A percentile compares a stretch with the other conserved stretches of the same genome.
phyloP scores from a whole-genome alignment of 2,888 invertebrate species.

The Ophion costatus region DNA sequence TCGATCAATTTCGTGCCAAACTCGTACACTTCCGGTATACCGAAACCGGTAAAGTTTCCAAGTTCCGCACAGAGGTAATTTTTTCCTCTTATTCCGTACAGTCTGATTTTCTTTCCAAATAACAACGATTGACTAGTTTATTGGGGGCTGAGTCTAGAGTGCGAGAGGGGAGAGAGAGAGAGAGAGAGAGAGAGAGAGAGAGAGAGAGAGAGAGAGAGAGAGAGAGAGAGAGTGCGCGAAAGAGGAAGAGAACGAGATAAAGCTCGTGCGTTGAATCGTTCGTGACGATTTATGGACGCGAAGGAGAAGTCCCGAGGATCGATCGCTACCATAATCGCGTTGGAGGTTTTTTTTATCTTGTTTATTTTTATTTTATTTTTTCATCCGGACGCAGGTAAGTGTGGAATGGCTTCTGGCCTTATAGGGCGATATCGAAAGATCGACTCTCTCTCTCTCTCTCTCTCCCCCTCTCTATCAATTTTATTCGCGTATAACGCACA shows the following conservation, averaged over 20 bases:
- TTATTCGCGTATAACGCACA: constrained; percentile 1
- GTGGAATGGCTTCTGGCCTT: constrained; percentile 57
- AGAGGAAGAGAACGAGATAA: constrained; percentile 25
- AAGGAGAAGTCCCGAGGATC: constrained; percentile 57
- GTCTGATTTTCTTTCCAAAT: constrained; percentile 19
- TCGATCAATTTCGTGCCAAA: constrained; percentile 53
- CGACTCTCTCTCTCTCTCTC: constrained; percentile 20
- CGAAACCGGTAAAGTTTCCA: constrained; percentile 60
- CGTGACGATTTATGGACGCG: constrained; percentile 62
- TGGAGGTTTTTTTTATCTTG: constrained; percentile 41
- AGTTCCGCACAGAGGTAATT: constrained; percentile 34
- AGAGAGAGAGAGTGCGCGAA: neutral
- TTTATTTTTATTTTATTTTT: constrained; percentile 46
- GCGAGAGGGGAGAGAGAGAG: neutral
- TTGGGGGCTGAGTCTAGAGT: neutral
- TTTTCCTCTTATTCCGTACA: constrained; percentile 6
- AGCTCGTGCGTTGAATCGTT: constrained; percentile 48
- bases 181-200: neutral
- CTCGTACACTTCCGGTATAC: constrained; percentile 62
- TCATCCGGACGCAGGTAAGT: constrained; percentile 55
- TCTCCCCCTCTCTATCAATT: constrained; percentile 15
- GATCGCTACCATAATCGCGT: constrained; percentile 61
- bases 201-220: neutral
- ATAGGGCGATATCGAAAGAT: constrained; percentile 60
- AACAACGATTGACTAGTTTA: constrained; percentile 38